Base-by-base conservation (phyloP, 1,140 invertebrate genomes). In the Drosophila pseudoananassae region DNA sequence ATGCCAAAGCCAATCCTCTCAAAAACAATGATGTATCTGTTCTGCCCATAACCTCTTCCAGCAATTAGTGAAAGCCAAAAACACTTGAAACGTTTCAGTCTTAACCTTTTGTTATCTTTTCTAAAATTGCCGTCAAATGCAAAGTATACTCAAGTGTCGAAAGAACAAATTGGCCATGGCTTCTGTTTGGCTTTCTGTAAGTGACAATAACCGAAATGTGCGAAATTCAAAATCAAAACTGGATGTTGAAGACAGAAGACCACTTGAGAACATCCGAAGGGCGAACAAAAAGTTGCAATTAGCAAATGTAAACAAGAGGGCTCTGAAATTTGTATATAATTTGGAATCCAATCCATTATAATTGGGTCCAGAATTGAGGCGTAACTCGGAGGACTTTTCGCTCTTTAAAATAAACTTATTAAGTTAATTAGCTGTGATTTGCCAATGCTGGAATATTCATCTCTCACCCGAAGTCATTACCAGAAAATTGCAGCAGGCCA, bases 391-490 rank as follows among this genome's bases (percentile, higher is more conserved):
- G 20, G 31, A 52, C 46, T 50, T 65, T 57, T 58, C 65, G 60
- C 47, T 59, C 54, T 76, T 76, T 76, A 75, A 76, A 60, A 76
- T 76, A 51, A 76, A 76, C 73, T 76, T 59, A 75, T 76, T 76
- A 76, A 68, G 55, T 59, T 76, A 76, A 76, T 76, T 68, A 76
- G 72, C 73, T 76, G 51, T 40, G 70, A 74, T 75, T 75, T 75
- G 36, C 58, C 38, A 74, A 52, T 72, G 46, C 27, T 20, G 43
- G 25, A 55, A 69, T 68, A 68, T 68, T 53, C 43, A 75, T 38
- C 59, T 55, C 33, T 43, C 63, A 2, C 57, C 55, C 46, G 31
- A 20, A 61, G 45, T 76, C 73, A 76, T 76, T 76, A 76, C 63
- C 29, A 68, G 61, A 54, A 76, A 76, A 76, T 76, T 76, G 63